These are phyloP conservation scores for Megaleporinus macrocephalus DNA, from an alignment of 2,113 vertebrate genomes.

Conservation along the genomic window DNA sequence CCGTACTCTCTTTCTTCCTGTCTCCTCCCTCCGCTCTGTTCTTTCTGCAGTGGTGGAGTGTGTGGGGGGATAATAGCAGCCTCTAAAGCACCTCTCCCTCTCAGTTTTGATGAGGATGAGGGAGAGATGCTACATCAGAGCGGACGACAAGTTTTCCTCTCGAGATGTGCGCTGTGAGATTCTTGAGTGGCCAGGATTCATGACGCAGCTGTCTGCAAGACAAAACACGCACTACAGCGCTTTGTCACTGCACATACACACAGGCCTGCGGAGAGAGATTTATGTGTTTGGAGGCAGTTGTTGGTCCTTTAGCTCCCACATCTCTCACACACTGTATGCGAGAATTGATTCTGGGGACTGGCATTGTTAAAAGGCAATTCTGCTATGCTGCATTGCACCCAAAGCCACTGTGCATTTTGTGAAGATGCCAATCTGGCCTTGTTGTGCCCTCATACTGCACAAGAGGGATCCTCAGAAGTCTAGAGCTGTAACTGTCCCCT, in stretches of 20 bases:
- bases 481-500: not conserved
- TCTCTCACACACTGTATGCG: not conserved
- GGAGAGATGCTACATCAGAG: slow-evolving; percentile 20
- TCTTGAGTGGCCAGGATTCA: slow-evolving; percentile 15
- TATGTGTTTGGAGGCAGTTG: not conserved
- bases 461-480: not conserved
- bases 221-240: not conserved
- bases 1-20: not conserved
- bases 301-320: not conserved
- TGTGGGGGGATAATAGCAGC: slow-evolving; percentile 26
- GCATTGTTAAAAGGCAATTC: slow-evolving; percentile 14
- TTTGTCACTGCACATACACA: not conserved
- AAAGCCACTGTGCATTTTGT: not conserved
- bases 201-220: slow-evolving; percentile 14
- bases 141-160: slow-evolving; percentile 17
- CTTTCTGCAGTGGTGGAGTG: slow-evolving; percentile 41
- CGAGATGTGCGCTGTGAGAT: not conserved
- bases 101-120: slow-evolving; percentile 15
- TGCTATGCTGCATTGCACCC: not conserved
- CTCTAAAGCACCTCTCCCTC: slow-evolving; percentile 17
- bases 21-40: not conserved
- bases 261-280: not conserved
- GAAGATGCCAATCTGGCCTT: not conserved
- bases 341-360: not conserved
- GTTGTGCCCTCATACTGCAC: not conserved